Evolutionary conservation across 2,797 vertebrate species (phyloP), one percentile per base, ranked within the genome.

Genomic region (Holocentrus rufus): DNA sequence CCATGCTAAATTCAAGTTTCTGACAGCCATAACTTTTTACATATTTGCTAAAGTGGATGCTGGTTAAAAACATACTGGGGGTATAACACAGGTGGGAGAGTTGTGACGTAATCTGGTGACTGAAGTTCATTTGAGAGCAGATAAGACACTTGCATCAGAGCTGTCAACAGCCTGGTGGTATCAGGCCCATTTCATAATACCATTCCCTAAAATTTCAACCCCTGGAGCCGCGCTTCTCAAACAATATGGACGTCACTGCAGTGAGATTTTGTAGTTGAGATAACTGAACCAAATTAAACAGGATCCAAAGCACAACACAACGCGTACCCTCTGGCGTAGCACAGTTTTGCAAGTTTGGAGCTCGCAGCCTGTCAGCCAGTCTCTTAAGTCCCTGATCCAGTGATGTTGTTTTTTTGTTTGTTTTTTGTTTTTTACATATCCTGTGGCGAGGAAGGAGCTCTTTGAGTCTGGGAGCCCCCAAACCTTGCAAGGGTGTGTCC

Each of bases 71-170:
- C 1, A 46, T 18, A 30, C 20, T 17, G 17, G 8, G 15, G 17
- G 25, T 30, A 18, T 30, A 15, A 17, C 17, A 17, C 15, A 11
- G 56, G 30, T 23, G 30, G 65, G 68, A 70, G 49, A 49, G 44
- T 25, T 18, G 56, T 87, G 90, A 91, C 69, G 73, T 85, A n/a
- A 85, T 31, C 15, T n/a, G 20, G n/a, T 7, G 91, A 75, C 76
- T 89, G 82, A 92, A 92, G 93, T 90, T 92, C 91, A 91, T 34
- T 1, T 15, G 46, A 63, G 34, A 68, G 65, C 73, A 86, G 92
- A 94, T 93, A 93, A 92, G 84, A 79, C 7, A 63, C 62, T 83
- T 86, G 73, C 79, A 57, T 84, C 83, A 81, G 47, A 77, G 23
- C 5, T 0, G 64, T 62, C 70, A 68, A 76, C 76, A 80, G 74